Percentiles rank a stretch among this genome's conserved stretches.
phyloP scores from a whole-genome alignment of 2,888 invertebrate species.

The Macrophya annulata region DNA sequence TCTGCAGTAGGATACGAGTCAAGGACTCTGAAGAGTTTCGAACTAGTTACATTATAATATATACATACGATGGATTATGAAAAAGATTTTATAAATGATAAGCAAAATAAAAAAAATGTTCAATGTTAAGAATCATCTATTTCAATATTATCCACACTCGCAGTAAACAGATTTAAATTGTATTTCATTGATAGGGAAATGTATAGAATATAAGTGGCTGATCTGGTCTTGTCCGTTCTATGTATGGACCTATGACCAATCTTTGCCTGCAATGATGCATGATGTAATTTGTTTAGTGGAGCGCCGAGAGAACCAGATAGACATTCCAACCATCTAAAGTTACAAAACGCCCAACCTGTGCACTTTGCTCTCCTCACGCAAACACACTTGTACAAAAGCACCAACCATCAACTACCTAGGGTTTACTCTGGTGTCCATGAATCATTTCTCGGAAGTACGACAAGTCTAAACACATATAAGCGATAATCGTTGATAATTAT shows the following conservation, averaged over 20 bases:
- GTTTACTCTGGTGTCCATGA: constrained; percentile 37
- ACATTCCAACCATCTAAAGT: constrained; percentile 47
- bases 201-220: background rate
- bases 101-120: background rate
- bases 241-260: constrained; percentile 16
- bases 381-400: background rate
- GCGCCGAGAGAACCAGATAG: constrained; percentile 46
- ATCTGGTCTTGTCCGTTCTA: constrained; percentile 11
- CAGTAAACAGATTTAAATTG: background rate
- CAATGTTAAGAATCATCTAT: too few species aligned
- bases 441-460: constrained; percentile 47
- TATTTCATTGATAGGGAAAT: constrained; percentile 2
- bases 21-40: constrained; percentile 16
- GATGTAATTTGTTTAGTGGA: constrained; percentile 53
- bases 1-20: constrained; percentile 21
- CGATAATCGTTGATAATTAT: constrained; percentile 25
- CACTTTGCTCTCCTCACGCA: constrained; percentile 49
- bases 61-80: background rate
- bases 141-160: background rate
- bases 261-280: constrained; percentile 44
- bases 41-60: background rate
- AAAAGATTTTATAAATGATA: background rate
- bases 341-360: constrained; percentile 57
- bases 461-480: constrained; percentile 43
- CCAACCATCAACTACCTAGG: background rate